Evolutionary conservation across 1,140 invertebrate species (phyloP), one percentile per base, ranked within the genome.

Genomic region (Helicoverpa zea): DNA sequence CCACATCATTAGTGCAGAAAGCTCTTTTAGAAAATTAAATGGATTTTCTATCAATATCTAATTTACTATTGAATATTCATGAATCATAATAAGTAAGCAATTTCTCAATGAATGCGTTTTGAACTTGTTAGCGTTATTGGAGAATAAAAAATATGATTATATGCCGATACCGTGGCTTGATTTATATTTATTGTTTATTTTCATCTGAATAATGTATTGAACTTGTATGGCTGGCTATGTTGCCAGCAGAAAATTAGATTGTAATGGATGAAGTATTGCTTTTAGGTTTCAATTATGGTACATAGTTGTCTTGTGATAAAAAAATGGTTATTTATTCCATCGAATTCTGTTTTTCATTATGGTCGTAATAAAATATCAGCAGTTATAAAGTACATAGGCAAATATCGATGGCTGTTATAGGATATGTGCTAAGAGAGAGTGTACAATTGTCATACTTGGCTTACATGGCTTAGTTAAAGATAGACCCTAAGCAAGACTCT

Each of bases 11-110:
- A 80, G 59, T 66, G 47, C 29, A 49, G 9, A 77, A 49, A 66
- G n/a, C 35, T 23, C 18, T 54, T 30, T 77, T 64, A 49, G 10
- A 16, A 63, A 68, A 51, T 51, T 61, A 76, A 76, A 63, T 76
- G 56, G 49, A 77, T 52, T 64, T 77, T 77, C 58, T 77, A 49
- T 64, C 75, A 64, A 77, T 77, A 77, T 52, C 61, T 49, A 77
- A 77, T 77, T 77, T 77, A 77, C 3, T 77, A 43, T 66, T 77
- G 59, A 29, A 77, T 77, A 77, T 66, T 66, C 61, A 77, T 77
- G 75, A 66, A 75, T 75, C 73, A 61, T 75, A 75, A 75, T 75
- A 75, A 49, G 54, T 63, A 52, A 75, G 56, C 73, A 75, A 75
- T 75, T 75, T 75, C 73, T 59, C 3, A 49, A 59, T 61, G 58